Base-by-base conservation (phyloP, 2,797 vertebrate species). In the Hippopotamyrus pictus region DNA sequence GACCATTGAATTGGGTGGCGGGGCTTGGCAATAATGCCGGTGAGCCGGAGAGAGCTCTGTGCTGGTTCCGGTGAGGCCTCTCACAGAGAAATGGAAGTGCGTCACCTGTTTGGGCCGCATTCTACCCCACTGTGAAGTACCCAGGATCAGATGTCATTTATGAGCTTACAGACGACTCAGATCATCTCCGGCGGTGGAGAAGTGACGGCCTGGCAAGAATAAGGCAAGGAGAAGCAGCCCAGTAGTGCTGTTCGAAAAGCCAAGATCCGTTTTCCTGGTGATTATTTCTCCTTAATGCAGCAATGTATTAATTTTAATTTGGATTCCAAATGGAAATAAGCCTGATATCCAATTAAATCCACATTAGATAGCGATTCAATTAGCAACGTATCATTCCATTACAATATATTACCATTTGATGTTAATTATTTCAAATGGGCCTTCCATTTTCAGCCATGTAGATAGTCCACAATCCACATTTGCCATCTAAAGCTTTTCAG, bases 1-100 rank as follows among this genome's bases (percentile, higher is more conserved):
- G 95, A 96, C 95, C 96, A 96, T 96, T 96, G 95, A 96, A 95
- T 96, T 96, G 94, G 95, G 96, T 95, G 92, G 95, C 92, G 92
- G 93, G 94, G 93, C 93, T 82, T 62, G 69, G 91, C 46, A 59
- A 90, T 87, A 87, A 86, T 59, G 82, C 51, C 51, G 25, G 12
- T 53, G 50, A 90, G 88, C 59, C 17, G 5, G 69, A 54, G 76
- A 19, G 85, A 29, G 86, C 46, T 37, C n/a, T 54, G 87, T 92
- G 93, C 93, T 93, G 94, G 92, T 93, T 92, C 93, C 91, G 92
- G 91, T 91, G 91, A 94, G 92, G 93, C 93, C 37, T 33, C 29
- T 17, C 17, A 37, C 33, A 7, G 4, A 14, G 33, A 37, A 87
- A 87, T 57, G 85, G 53, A 87, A 59, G 53, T 41, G 51, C 5